Evolutionary conservation across 1,140 invertebrate genomes (phyloP).

Genomic region (Habropoda laboriosa): DNA sequence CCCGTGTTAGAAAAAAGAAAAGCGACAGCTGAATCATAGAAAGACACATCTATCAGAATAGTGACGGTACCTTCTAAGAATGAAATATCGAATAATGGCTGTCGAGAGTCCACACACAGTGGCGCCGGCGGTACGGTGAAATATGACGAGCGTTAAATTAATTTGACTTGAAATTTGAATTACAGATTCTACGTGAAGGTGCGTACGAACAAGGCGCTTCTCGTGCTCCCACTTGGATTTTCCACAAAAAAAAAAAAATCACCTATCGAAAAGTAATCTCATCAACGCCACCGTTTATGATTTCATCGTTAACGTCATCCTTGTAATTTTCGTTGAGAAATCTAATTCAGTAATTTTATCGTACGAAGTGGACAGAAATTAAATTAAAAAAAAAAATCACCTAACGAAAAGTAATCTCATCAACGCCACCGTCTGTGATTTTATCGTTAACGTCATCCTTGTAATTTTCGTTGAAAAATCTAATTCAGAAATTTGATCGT

Average conservation of each 20-base stretch:
- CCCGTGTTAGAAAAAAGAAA: conserved; percentile 17
- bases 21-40: conserved; percentile 41
- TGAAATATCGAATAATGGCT: conserved; percentile 69
- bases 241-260: conserved; percentile 29
- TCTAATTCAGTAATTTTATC: conserved; percentile 36
- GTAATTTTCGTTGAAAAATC: conserved; percentile 8
- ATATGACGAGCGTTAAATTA: conserved; percentile 75
- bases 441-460: conserved; percentile 26
- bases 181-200: conserved; percentile 65
- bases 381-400: conserved; percentile 23
- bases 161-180: conserved; percentile 72
- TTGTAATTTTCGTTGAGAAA: conserved; percentile 8
- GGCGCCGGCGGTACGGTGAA: conserved; percentile 66
- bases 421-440: conserved; percentile 41
- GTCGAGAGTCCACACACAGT: conserved; percentile 37
- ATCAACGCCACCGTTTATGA: conserved; percentile 45
- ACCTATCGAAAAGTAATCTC: conserved; percentile 40
- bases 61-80: conserved; percentile 24
- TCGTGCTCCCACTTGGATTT: conserved; percentile 54
- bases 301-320: conserved; percentile 29
- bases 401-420: conserved; percentile 45
- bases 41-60: conserved; percentile 55
- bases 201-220: conserved; percentile 57
- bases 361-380: neutral
- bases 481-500: conserved; percentile 36